A percentile compares a stretch with the other conserved stretches of the same genome.
phyloP scores from a whole-genome alignment of 2,113 vertebrate genomes.

The Crocuta crocuta region DNA sequence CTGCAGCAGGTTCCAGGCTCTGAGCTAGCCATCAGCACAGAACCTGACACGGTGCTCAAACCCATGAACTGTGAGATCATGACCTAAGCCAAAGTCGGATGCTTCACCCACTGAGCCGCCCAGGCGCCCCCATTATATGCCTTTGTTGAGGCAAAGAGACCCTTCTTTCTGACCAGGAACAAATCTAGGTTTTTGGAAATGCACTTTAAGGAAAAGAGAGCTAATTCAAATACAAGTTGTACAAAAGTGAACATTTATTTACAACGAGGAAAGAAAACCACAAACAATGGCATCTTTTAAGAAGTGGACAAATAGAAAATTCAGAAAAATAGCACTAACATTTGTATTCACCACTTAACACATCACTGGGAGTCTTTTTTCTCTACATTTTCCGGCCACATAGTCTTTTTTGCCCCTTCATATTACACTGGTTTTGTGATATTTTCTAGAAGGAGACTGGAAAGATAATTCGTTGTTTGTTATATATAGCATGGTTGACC shows the following conservation, averaged over 20 bases:
- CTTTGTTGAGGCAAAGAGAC: neutral
- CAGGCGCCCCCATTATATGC: neutral
- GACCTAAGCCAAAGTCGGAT: too few species aligned
- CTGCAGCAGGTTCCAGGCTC: too few species aligned
- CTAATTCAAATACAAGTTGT: slow-evolving; percentile 36
- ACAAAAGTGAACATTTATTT: slow-evolving; percentile 36
- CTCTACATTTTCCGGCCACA: neutral
- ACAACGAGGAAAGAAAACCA: slow-evolving; percentile 27
- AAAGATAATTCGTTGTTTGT: neutral
- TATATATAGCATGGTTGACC: neutral
- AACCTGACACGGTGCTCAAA: too few species aligned
- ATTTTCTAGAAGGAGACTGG: slow-evolving; percentile 35
- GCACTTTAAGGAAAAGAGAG: slow-evolving; percentile 4
- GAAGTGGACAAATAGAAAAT: neutral
- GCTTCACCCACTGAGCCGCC: too few species aligned
- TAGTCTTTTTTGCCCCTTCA: neutral
- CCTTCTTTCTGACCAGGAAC: neutral
- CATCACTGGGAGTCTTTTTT: neutral
- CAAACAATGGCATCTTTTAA: neutral
- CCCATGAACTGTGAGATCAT: too few species aligned
- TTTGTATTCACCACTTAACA: slow-evolving; percentile 46
- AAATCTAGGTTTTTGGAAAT: slow-evolving; percentile 39
- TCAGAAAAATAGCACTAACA: neutral
- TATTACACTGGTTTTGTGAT: neutral
- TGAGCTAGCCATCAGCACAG: too few species aligned